Evolutionary conservation across 2,797 vertebrate genomes (phyloP).

Genomic region (Setipinna tenuifilis): DNA sequence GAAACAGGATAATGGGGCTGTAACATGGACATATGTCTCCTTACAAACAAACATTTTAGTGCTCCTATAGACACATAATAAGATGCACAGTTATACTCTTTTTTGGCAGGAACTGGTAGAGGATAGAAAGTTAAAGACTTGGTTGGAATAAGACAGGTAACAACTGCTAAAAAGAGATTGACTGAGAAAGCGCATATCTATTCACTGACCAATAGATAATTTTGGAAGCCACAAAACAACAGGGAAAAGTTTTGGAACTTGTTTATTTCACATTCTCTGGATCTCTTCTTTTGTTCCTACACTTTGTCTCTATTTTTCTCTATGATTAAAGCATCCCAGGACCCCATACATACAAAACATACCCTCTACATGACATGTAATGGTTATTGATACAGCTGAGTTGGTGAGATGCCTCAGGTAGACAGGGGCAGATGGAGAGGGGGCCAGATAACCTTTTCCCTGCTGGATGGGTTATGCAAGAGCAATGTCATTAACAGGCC

Average conservation of each 20-base stretch:
- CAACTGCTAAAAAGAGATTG: not conserved
- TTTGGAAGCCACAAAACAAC: not conserved
- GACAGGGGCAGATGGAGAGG: not conserved
- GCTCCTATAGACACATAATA: not conserved
- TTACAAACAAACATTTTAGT: no score
- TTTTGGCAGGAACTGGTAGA: not conserved
- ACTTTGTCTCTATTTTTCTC: not conserved
- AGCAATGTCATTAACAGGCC: constrained; percentile 11
- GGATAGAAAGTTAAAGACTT: not conserved
- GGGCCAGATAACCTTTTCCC: not conserved
- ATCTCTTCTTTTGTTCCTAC: not conserved
- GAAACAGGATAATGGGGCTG: no score
- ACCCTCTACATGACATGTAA: not conserved
- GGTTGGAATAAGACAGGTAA: not conserved
- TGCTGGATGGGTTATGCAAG: not conserved
- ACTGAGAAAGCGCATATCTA: not conserved
- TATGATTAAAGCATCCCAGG: not conserved
- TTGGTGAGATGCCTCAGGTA: not conserved
- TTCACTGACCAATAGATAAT: not conserved
- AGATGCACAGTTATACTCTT: not conserved
- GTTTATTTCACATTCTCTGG: not conserved
- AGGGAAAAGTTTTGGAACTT: not conserved
- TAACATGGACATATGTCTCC: no score
- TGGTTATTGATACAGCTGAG: not conserved
- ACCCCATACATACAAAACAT: not conserved